phyloP scores from a whole-genome alignment of 2,888 invertebrate genomes.

The Aporophyla lueneburgensis region DNA sequence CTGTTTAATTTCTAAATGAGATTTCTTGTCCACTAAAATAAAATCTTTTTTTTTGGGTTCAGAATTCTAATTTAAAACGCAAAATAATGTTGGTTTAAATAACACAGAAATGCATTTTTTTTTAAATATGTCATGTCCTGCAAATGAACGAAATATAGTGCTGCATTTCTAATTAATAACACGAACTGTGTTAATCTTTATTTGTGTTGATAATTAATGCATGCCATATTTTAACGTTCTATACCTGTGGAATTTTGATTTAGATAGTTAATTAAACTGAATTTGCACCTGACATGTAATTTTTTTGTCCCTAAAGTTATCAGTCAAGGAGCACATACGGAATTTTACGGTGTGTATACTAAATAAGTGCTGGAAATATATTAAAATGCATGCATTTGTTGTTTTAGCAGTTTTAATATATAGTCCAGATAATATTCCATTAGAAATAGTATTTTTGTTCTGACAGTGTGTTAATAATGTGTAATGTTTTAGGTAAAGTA shows the following conservation, averaged over 20 bases:
- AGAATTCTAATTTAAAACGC: neutral
- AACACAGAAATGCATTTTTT: constrained; percentile 34
- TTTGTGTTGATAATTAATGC: constrained; percentile 48
- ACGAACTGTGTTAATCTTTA: constrained; percentile 19
- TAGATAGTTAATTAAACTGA: constrained; percentile 61
- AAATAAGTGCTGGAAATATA: constrained; percentile 66
- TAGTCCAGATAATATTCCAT: constrained; percentile 61
- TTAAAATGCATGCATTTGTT: constrained; percentile 68
- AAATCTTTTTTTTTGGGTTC: constrained; percentile 6
- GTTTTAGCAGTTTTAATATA: constrained; percentile 70
- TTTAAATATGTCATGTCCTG: constrained; percentile 6
- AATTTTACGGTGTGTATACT: constrained; percentile 86
- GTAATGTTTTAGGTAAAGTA: constrained; percentile 94
- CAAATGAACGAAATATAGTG: constrained; percentile 33
- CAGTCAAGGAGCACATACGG: constrained; percentile 86
- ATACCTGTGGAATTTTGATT: constrained; percentile 56
- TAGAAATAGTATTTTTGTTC: constrained; percentile 55
- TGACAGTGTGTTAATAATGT: constrained; percentile 39
- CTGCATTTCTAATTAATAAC: constrained; percentile 49
- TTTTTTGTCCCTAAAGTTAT: constrained; percentile 83
- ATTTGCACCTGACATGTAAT: constrained; percentile 73
- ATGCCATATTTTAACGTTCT: constrained; percentile 52
- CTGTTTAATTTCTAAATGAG: neutral
- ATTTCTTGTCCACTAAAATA: constrained; percentile 47
- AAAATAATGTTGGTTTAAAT: constrained; percentile 6